Conservation (phyloP, 2,888 invertebrate species). For the Amblyjoppa proteus region DNA sequence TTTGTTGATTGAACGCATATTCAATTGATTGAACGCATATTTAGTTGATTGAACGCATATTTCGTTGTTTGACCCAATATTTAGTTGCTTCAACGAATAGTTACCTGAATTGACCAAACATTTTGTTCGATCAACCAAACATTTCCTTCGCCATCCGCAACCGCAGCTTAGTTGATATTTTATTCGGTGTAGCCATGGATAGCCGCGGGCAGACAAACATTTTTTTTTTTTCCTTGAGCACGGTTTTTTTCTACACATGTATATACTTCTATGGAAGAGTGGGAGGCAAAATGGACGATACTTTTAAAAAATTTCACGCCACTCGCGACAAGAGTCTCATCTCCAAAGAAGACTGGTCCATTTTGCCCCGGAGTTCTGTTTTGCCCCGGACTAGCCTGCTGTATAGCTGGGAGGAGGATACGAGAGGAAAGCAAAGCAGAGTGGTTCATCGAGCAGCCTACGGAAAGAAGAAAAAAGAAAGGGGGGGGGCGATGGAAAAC, state of each 20-base stretch:
- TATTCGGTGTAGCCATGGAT: neutral
- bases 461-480: conserved; percentile 13
- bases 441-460: neutral
- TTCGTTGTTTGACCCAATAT: too few species aligned
- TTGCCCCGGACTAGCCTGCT: neutral
- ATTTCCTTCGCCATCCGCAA: too few species aligned
- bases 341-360: neutral
- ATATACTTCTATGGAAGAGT: neutral
- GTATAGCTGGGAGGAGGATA: neutral
- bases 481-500: conserved; percentile 41
- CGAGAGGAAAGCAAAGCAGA: conserved; percentile 10
- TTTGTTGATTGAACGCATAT: too few species aligned
- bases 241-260: neutral
- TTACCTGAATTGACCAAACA: too few species aligned
- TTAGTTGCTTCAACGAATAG: too few species aligned
- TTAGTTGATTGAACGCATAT: too few species aligned
- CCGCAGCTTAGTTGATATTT: too few species aligned
- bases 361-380: neutral
- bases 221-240: conserved; percentile 2
- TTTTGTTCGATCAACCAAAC: too few species aligned
- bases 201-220: conserved; percentile 57
- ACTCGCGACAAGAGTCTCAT: neutral
- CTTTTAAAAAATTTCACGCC: neutral
- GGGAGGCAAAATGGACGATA: neutral
- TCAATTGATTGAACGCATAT: too few species aligned